These are phyloP conservation scores for Ceryle rudis DNA, from an alignment of 2,797 vertebrate species.

Conservation along the genomic window DNA sequence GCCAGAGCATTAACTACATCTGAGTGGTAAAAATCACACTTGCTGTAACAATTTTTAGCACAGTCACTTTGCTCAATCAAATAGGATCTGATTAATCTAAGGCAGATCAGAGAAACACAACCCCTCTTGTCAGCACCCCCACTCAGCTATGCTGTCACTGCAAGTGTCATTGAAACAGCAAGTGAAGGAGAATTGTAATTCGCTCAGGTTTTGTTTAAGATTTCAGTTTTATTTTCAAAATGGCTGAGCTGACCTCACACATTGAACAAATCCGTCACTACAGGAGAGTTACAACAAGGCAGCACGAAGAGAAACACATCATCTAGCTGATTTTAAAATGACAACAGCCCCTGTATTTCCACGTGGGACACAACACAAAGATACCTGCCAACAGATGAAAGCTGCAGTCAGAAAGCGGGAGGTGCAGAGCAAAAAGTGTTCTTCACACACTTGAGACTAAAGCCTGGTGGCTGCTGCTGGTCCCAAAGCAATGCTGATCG, in stretches of 20 bases:
- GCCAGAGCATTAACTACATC: background rate
- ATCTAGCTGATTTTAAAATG: background rate
- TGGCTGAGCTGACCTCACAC: background rate
- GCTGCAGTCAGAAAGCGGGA: background rate
- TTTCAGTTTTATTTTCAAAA: conserved; percentile 10
- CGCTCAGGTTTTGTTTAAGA: background rate
- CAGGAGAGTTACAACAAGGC: background rate
- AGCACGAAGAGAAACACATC: background rate
- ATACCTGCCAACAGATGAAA: background rate
- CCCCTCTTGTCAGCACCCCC: background rate
- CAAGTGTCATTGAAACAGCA: background rate
- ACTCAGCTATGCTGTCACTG: background rate
- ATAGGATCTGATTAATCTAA: background rate
- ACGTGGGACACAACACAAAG: background rate
- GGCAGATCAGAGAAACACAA: background rate
- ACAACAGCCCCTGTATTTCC: background rate
- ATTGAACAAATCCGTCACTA: background rate
- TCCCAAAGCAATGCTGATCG: background rate
- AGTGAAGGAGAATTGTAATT: background rate
- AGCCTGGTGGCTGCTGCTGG: rapidly evolving
- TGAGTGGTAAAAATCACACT: background rate
- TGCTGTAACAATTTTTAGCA: background rate
- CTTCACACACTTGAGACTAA: rapidly evolving
- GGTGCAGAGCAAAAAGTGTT: background rate
- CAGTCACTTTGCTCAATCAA: background rate